Evolutionary conservation across 2,113 vertebrate species (phyloP), one percentile per base, ranked within the genome.

Genomic region (Tragelaphus imberbis): DNA sequence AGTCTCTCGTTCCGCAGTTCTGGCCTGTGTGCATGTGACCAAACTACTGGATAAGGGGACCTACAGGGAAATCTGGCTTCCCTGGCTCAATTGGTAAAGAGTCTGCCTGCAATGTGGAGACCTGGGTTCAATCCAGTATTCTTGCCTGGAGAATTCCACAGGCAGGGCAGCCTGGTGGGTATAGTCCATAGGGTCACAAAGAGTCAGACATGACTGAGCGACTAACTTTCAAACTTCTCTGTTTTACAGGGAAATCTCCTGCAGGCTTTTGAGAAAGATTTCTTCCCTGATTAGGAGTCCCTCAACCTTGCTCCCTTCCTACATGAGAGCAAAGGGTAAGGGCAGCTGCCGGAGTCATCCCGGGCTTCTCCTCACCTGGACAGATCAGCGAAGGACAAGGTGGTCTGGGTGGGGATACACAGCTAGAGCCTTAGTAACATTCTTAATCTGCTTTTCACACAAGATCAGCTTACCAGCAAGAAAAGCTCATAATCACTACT

Each of bases 271-370:
- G 12, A 88, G 49, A 85, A 87, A 61, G 19, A 30, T 28, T 61
- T 4, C 56, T 71, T 63, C 17, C n/a, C 23, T n/a, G 12, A 14
- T 92, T 88, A 61, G 56, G 71, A 3, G 12, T 1, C 3, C 7
- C 30, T 56, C 27, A 17, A 27, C 6, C 9, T 77, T 7, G 5
- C 3, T 56, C 16, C 58, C 44, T 75, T 65, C 19, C 36, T 77
- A 7, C 1, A 0, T 33, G n/a, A 40, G 25, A 55, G 10, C 58
- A 5, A 10, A n/a, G 7, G 3, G 30, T 40, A 27, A 40, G 28
- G 25, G 8, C 15, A 19, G 21, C 21, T 71, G 23, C 4, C 0
- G 7, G 61, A n/a, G 40, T 1, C 23, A 2, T 30, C 2, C 44
- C 27, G 94, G 23, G 8, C 27, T 84, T 84, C 44, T 25, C 7